Conservation (phyloP, 2,797 vertebrate species). For the Hypotaenidia okinawae region DNA sequence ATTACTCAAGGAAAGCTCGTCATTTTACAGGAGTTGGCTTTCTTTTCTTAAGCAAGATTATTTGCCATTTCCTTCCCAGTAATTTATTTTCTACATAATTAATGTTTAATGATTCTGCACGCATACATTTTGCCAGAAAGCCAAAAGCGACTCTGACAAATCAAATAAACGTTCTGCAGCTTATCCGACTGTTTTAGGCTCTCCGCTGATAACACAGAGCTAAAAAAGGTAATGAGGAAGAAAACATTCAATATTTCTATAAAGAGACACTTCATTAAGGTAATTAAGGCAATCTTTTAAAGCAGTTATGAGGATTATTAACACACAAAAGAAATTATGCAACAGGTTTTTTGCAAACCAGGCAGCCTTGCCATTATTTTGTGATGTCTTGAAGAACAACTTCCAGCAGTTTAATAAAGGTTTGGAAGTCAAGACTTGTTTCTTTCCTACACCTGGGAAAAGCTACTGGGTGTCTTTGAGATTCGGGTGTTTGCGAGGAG, state of each 20-base stretch:
- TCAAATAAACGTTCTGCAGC: not conserved
- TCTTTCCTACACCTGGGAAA: not conserved
- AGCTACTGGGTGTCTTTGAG: accelerated
- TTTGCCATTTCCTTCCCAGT: not conserved
- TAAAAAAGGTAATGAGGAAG: not conserved
- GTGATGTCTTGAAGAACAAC: conserved; percentile 17
- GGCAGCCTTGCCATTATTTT: not conserved
- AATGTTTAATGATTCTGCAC: not conserved
- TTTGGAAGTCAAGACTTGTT: not conserved
- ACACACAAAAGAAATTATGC: conserved; percentile 32
- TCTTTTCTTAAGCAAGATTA: not conserved
- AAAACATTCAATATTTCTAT: not conserved
- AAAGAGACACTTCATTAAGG: conserved; percentile 48
- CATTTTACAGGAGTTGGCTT: not conserved
- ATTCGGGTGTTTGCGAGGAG: not conserved
- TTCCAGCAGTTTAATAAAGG: not conserved
- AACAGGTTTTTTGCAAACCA: not conserved
- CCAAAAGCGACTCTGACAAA: not conserved
- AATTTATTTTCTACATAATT: not conserved
- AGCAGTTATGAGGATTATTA: conserved; percentile 34
- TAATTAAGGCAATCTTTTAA: conserved; percentile 36
- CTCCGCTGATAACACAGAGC: not conserved
- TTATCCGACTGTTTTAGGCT: not conserved
- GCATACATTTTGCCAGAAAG: not conserved
- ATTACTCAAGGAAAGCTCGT: not conserved